Base-by-base conservation (phyloP, 2,113 vertebrate genomes). In the Danio rerio region DNA sequence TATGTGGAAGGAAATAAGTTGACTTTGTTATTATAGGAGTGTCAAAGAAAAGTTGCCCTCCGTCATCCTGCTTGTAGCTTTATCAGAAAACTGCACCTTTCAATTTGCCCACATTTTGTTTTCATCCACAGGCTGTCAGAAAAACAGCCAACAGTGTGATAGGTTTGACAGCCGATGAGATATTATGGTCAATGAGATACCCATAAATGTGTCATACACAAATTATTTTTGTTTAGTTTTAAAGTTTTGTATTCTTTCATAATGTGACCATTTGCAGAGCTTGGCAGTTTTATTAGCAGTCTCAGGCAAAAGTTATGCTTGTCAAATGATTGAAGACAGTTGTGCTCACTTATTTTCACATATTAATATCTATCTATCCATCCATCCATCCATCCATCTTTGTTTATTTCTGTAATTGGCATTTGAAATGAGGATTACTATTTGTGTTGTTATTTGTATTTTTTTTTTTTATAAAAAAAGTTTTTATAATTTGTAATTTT, bases 31-130 rank as follows among this genome's bases (percentile, higher is more conserved):
- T 40, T 61, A 61, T 5, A 66, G 15, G 42, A 66, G 42, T 6
- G 40, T n/a, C 53, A 18, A 42, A 42, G 9, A 58, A 20, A 43
- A 18, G 31, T 7, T 42, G 15, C n/a, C 72, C 53, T 72, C 70
- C 43, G 21, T 58, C 53, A 56, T 18, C 4, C 16, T 18, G 40
- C 53, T 58, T 53, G 58, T 58, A 69, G 83, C 7, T 71, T 45
- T 93, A 91, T 95, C 91, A 13, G 16, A 95, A 95, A 94, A 95
- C 95, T 92, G 93, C 93, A 95, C 94, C 94, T 93, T 95, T 95
- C 65, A 70, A 70, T 70, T 80, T 55, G 95, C 94, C 73, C 42
- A 47, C 42, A 75, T 18, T 75, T 75, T 16, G 59, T 75, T 75
- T 40, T 75, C 40, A 47, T 43, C 0, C 73, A 47, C 55, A 47